These are phyloP conservation scores for Lithosia quadra DNA, from an alignment of 2,888 invertebrate species.

Conservation along the genomic window DNA sequence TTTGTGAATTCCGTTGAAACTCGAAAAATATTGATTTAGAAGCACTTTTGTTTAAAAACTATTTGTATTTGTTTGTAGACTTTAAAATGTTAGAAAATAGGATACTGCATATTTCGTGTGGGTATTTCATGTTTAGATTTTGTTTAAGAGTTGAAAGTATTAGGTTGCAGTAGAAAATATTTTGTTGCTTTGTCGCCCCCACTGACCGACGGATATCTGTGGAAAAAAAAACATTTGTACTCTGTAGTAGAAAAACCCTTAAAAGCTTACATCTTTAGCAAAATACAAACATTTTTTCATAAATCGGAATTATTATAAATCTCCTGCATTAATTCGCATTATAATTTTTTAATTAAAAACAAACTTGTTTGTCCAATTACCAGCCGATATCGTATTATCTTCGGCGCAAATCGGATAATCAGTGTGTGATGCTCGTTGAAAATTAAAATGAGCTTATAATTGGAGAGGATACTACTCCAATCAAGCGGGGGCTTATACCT, in stretches of 20 bases:
- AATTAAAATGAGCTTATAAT: slow-evolving; percentile 58
- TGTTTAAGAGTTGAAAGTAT: neutral
- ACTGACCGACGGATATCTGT: too few species aligned
- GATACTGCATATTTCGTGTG: neutral
- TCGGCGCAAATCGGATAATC: slow-evolving; percentile 60
- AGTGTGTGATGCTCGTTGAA: slow-evolving; percentile 53
- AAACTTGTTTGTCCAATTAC: slow-evolving; percentile 59
- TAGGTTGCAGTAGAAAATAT: neutral
- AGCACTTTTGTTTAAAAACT: neutral
- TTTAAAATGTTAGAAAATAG: neutral
- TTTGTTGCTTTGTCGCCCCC: too few species aligned
- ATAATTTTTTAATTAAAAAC: slow-evolving; percentile 55
- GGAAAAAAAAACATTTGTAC: too few species aligned
- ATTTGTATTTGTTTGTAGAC: neutral
- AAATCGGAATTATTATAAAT: neutral
- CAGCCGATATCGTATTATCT: slow-evolving; percentile 56
- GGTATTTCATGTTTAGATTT: neutral
- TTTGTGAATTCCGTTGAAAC: slow-evolving; percentile 14
- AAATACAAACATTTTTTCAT: neutral
- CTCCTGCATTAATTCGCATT: slow-evolving; percentile 13
- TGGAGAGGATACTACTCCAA: slow-evolving; percentile 34
- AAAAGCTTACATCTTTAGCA: too few species aligned
- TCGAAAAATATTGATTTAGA: neutral
- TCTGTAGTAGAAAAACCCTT: neutral
- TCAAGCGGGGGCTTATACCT: slow-evolving; percentile 29